phyloP scores from a whole-genome alignment of 2,797 vertebrate genomes.

The Pyrocephalus nanus region DNA sequence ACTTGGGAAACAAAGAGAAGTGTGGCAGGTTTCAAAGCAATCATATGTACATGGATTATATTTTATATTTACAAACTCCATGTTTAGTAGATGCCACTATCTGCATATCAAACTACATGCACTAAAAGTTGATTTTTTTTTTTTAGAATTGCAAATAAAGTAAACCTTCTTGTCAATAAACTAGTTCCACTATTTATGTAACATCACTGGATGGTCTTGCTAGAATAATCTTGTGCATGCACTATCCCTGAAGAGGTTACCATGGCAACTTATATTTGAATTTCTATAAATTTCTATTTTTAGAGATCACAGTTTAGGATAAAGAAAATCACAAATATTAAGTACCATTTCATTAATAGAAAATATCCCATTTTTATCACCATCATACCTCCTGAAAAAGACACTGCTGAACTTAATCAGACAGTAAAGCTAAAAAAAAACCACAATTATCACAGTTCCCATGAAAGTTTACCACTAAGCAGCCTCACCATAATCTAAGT shows the following conservation, averaged over 20 bases:
- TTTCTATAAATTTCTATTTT: slow-evolving; percentile 78
- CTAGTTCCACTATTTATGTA: slow-evolving; percentile 62
- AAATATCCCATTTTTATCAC: neutral
- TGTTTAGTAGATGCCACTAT: neutral
- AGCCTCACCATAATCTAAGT: neutral
- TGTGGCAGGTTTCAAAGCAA: neutral
- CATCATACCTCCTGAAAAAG: neutral
- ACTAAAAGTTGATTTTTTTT: neutral
- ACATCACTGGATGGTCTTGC: slow-evolving; percentile 63
- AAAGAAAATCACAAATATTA: slow-evolving; percentile 62
- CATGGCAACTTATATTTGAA: slow-evolving; percentile 78
- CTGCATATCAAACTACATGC: neutral
- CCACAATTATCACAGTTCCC: neutral
- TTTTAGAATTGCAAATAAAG: neutral
- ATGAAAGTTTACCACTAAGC: slow-evolving; percentile 29
- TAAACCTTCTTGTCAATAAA: slow-evolving; percentile 35
- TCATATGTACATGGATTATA: neutral
- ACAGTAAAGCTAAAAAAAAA: neutral
- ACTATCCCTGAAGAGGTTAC: slow-evolving; percentile 76
- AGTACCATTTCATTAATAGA: slow-evolving; percentile 42
- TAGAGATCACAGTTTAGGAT: slow-evolving; percentile 67
- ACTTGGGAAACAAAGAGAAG: neutral
- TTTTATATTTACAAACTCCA: neutral
- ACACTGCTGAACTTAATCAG: neutral
- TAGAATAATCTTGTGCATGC: slow-evolving; percentile 57